Base-by-base conservation (phyloP, 2,888 invertebrate species). In the Pardosa pseudoannulata region DNA sequence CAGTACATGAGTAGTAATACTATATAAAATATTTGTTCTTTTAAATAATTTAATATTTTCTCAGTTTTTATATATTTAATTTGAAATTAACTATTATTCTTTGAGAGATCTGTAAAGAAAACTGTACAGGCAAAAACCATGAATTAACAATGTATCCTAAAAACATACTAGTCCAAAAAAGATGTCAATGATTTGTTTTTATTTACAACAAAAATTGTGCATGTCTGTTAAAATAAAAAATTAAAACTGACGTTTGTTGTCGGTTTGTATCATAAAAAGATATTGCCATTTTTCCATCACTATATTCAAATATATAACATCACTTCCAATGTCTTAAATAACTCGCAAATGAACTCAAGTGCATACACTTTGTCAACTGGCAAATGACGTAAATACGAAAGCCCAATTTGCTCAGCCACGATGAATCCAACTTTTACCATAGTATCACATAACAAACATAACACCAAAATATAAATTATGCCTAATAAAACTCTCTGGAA, bases 141-240 rank as follows among this genome's bases (percentile, higher is more conserved):
- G 23, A 56, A 23, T 56, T 56, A 56, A 56, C 23, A 56, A 56
- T 56, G 3, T 23, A 19, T 56, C 23, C 56, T 56, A 56, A 23
- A 56, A 56, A 56, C 56, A 56, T 56, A 23, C 56, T 23, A 56
- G 56, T 23, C 56, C 19, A 56, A 56, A n/a, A 36, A 56, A 56
- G 29, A 79, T 67, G 75, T 80, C 74, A 71, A 80, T 87, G 75
- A 76, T 75, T 76, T 87, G 76, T 80, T 87, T n/a, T 85, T 87
- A 87, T 87, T 87, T 87, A 87, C 87, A 87, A 87, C 87, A 87
- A 80, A 87, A 87, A 87, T 80, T 87, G 87, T 87, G 87, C 87
- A 86, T 46, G 73, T 79, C 71, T 74, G 79, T 79, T 75, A 75
- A 79, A 87, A 80, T 73, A 76, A 87, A 85, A 79, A 79, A 74